These are phyloP conservation scores for Kryphioiulus occultus DNA, from an alignment of 2,888 invertebrate species.

Conservation along the genomic window DNA sequence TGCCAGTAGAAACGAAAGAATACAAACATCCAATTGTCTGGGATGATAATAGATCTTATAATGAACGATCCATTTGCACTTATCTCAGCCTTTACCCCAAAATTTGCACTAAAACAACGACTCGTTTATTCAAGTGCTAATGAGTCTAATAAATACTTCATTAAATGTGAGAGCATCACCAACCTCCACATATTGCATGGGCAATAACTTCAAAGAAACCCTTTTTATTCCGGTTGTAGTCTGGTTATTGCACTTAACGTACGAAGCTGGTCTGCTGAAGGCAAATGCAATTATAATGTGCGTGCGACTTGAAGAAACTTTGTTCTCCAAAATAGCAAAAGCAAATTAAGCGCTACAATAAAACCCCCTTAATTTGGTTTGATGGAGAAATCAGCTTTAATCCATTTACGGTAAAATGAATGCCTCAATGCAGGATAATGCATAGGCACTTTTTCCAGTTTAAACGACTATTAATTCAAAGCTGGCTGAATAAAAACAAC, in stretches of 20 bases:
- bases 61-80: background rate
- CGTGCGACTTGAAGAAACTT: conserved; percentile 1
- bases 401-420: conserved; percentile 23
- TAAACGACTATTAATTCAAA: conserved; percentile 9
- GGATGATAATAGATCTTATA: background rate
- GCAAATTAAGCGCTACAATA: conserved; percentile 4
- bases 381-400: background rate
- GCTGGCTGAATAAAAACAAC: background rate
- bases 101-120: background rate
- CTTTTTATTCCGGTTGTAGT: conserved; percentile 23
- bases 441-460: background rate
- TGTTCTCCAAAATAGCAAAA: conserved; percentile 4
- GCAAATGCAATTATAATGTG: background rate
- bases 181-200: background rate
- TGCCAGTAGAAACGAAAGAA: background rate
- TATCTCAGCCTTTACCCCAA: background rate
- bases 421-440: background rate
- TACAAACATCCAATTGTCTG: background rate
- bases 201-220: background rate
- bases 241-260: background rate
- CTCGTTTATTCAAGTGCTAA: background rate
- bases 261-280: background rate
- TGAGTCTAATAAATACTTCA: conserved; percentile 15
- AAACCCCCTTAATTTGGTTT: background rate
- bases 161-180: background rate